Percentiles rank a stretch among this genome's conserved stretches.
Conservation (phyloP, 2,113 vertebrate genomes). For the Cynopterus brachyotis region DNA sequence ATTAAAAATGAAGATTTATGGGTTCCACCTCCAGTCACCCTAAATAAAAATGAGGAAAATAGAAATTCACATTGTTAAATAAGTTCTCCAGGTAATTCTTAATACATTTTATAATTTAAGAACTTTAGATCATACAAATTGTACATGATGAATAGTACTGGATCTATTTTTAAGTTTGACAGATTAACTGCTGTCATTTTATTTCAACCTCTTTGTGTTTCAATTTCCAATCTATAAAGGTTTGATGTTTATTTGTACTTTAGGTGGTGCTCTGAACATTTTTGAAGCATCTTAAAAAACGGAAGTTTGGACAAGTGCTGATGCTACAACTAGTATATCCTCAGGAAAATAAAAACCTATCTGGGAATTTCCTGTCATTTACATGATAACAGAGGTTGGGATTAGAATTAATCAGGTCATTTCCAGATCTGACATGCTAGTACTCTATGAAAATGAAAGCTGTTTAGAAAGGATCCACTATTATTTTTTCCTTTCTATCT, state of each 20-base stretch:
- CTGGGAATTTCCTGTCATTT: neutral
- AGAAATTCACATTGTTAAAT: slow-evolving; percentile 15
- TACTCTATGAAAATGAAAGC: slow-evolving; percentile 11
- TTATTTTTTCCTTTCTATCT: neutral
- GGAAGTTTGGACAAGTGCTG: neutral
- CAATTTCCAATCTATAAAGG: neutral
- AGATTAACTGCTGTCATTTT: slow-evolving; percentile 7
- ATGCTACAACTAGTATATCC: neutral
- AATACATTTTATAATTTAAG: neutral
- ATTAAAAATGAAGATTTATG: slow-evolving; percentile 21
- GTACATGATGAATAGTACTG: neutral
- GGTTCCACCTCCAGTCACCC: neutral
- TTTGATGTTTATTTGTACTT: slow-evolving; percentile 32
- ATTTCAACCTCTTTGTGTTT: neutral
- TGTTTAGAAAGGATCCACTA: slow-evolving; percentile 9
- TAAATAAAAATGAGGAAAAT: slow-evolving; percentile 13
- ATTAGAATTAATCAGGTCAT: neutral
- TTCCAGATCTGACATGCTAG: neutral
- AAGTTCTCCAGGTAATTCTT: neutral
- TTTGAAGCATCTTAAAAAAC: neutral
- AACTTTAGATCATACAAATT: neutral
- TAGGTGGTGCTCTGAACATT: neutral
- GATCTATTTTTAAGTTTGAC: slow-evolving; percentile 6
- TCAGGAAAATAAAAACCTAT: neutral
- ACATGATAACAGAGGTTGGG: neutral